Evolutionary conservation across 1,140 invertebrate genomes (phyloP).

Genomic region (Notospermus geniculatus): DNA sequence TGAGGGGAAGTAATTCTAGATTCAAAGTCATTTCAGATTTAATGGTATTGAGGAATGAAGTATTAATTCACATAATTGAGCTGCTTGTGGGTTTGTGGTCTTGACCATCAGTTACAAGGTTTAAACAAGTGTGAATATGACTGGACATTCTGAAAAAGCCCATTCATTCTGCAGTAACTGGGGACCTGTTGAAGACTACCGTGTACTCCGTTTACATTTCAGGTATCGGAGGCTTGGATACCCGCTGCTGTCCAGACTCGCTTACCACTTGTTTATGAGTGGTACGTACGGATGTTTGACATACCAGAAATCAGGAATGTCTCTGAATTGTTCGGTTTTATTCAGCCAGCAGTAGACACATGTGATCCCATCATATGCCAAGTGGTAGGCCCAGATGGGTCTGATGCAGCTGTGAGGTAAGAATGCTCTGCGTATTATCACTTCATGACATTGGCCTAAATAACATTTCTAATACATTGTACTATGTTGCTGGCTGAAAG

Average conservation of each 20-base stretch:
- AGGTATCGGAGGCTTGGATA: not conserved
- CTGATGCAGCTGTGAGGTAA: not conserved
- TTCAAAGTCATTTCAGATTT: not conserved
- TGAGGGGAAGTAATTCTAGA: too few relatives aligned
- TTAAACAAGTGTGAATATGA: too few relatives aligned
- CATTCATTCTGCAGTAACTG: too few relatives aligned
- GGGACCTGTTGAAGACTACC: too few relatives aligned
- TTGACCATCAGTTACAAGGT: too few relatives aligned
- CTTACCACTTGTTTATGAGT: slow-evolving; percentile 22
- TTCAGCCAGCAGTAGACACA: slow-evolving; percentile 13
- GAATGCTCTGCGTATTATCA: too few relatives aligned
- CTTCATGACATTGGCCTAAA: too few relatives aligned
- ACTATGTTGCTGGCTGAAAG: too few relatives aligned
- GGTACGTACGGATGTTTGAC: slow-evolving; percentile 37
- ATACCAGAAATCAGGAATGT: slow-evolving; percentile 31
- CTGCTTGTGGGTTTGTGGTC: not conserved
- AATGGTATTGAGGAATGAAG: not conserved
- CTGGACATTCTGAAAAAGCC: too few relatives aligned
- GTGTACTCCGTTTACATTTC: not conserved
- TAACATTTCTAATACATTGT: too few relatives aligned
- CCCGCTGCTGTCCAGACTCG: not conserved
- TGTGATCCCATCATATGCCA: not conserved
- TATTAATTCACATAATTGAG: not conserved
- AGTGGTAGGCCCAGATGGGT: not conserved
- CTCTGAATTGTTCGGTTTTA: slow-evolving; percentile 27